Conservation (phyloP, 2,113 vertebrate genomes). For the Anguilla japonica region DNA sequence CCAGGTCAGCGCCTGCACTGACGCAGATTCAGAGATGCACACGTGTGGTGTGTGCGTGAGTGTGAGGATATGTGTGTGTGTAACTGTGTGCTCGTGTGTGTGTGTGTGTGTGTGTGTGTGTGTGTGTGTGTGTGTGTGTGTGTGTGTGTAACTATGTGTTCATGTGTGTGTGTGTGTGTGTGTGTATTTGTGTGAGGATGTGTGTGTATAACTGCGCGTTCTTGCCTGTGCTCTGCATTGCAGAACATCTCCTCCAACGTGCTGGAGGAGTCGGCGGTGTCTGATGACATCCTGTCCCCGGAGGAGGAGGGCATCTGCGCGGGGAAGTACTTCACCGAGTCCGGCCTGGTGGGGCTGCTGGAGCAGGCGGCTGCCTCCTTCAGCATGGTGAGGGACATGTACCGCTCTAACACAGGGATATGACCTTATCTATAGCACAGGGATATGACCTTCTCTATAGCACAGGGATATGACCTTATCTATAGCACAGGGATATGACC, state of each 20-base stretch:
- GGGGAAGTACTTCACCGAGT: slow-evolving; percentile 87
- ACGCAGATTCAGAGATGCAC: neutral
- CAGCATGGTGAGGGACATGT: slow-evolving; percentile 75
- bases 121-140: no score
- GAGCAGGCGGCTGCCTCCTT: slow-evolving; percentile 85
- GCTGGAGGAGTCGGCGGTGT: slow-evolving; percentile 87
- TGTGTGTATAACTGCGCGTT: neutral
- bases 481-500: neutral
- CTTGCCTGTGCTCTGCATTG: neutral
- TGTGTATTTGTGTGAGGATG: neutral
- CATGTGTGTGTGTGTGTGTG: neutral
- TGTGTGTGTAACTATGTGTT: neutral
- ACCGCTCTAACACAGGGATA: no score
- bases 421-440: no score
- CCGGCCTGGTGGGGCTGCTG: slow-evolving; percentile 84
- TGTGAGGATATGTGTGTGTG: no score
- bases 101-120: no score
- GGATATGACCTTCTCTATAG: no score
- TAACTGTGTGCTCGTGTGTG: no score
- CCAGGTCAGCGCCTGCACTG: slow-evolving; percentile 69
- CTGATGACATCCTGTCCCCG: slow-evolving; percentile 86
- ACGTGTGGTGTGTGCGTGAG: neutral
- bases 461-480: no score
- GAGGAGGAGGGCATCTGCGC: slow-evolving; percentile 91
- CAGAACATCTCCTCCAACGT: slow-evolving; percentile 88